Base-by-base conservation (phyloP, 2,797 vertebrate species). In the Loris lydekkerianus region DNA sequence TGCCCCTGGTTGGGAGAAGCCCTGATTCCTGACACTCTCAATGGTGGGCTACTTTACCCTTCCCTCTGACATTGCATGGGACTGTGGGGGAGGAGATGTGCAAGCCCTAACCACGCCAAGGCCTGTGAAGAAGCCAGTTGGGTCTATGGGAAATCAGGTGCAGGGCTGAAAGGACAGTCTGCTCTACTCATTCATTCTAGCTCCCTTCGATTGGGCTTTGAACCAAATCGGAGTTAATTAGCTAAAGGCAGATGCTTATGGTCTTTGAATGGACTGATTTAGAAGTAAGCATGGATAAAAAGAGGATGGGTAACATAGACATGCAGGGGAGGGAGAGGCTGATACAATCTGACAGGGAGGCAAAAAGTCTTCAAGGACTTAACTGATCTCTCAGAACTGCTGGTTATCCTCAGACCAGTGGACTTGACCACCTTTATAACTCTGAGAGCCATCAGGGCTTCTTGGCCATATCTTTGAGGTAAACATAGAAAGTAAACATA, bases 301-400 rank as follows among this genome's bases (percentile, higher is more conserved):
- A 43, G 40, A 88, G 53, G 95, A 78, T 84, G 75, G 53, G 27
- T 46, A 78, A 73, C 85, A 69, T 43, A 94, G 77, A 69, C n/a
- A 43, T 83, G 75, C 13, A 86, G 69, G 27, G 31, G 70, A 94
- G 46, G 87, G 60, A 8, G 58, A 83, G 56, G 43, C 53, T 83
- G 63, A 88, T 43, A 82, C 1, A 53, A 31, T 89, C 69, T 46
- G 5, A 81, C 53, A 78, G 25, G 58, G 67, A 93, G 58, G 80
- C 60, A 69, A 90, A 72, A 13, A 27, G 61, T 89, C 69, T 91
- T 94, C n/a, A 60, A 76, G 73, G 73, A 86, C 49, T 70, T 75
- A 60, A 60, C 10, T 75, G 73, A 83, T 91, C 93, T 91, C 92
- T 97, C 82, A 89, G 94, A 95, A 93, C 43, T 93, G 61, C 75